These are phyloP conservation scores for Carollia perspicillata DNA, from an alignment of 2,113 vertebrate species.

Conservation along the genomic window DNA sequence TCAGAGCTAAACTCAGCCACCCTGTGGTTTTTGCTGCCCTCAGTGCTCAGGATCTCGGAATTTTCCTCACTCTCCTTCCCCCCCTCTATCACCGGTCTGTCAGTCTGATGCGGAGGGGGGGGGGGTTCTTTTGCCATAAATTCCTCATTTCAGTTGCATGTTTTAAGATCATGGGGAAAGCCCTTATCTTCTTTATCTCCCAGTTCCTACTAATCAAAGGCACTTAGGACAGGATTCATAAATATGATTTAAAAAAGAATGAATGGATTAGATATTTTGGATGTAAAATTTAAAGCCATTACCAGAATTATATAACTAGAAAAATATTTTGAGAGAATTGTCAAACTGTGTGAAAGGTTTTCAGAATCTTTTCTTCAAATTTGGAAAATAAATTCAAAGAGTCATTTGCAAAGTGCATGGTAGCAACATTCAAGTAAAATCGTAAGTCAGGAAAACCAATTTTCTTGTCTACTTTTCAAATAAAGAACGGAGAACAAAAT, in stretches of 20 bases:
- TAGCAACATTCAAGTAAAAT: background rate
- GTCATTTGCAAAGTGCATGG: background rate
- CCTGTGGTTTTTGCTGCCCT: background rate
- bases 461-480: background rate
- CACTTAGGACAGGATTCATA: background rate
- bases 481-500: background rate
- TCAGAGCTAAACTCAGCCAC: too few species aligned
- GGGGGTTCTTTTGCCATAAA: background rate
- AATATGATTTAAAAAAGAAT: background rate
- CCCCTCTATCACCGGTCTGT: too few species aligned
- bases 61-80: background rate
- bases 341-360: background rate
- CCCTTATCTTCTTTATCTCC: background rate
- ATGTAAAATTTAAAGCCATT: background rate
- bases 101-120: background rate
- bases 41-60: background rate
- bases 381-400: background rate
- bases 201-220: background rate
- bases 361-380: background rate
- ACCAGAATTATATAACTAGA: background rate
- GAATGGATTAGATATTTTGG: background rate
- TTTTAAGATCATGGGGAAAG: fast-evolving
- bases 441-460: background rate
- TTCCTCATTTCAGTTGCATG: background rate
- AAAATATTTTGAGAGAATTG: background rate